Conservation (phyloP, 2,888 invertebrate genomes). For the Ectemnius cavifrons region DNA sequence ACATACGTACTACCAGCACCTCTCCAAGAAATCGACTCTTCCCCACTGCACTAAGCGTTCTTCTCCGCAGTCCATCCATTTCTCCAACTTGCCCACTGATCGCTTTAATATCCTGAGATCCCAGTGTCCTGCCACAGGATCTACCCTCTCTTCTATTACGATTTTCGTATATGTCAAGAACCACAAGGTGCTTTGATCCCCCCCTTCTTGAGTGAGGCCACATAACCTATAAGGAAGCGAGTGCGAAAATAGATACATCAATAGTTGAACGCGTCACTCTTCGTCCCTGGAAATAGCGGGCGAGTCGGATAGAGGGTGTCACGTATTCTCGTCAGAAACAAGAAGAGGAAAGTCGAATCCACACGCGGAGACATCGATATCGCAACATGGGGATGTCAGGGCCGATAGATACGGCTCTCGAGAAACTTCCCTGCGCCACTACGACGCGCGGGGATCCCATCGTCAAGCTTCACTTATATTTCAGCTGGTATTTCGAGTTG, state of each 20-base stretch:
- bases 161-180: too few species aligned
- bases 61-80: too few species aligned
- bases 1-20: constrained; percentile 38
- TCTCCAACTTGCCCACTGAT: too few species aligned
- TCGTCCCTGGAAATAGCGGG: not conserved
- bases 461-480: constrained; percentile 33
- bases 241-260: too few species aligned
- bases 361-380: constrained; percentile 38
- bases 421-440: constrained; percentile 34
- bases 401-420: constrained; percentile 37
- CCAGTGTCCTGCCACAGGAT: too few species aligned
- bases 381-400: constrained; percentile 39
- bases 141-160: too few species aligned
- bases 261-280: not conserved
- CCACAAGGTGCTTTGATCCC: too few species aligned
- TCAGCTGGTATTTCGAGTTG: constrained; percentile 37
- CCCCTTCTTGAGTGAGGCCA: too few species aligned
- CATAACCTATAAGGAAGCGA: too few species aligned
- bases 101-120: too few species aligned
- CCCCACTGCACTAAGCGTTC: too few species aligned
- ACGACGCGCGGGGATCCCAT: constrained; percentile 39
- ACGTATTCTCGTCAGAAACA: constrained; percentile 7
- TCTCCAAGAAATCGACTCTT: too few species aligned
- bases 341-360: constrained; percentile 10
- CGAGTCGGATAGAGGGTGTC: constrained; percentile 14